Evolutionary conservation across 2,113 vertebrate genomes (phyloP).

Genomic region (Amblyopsis rosae): DNA sequence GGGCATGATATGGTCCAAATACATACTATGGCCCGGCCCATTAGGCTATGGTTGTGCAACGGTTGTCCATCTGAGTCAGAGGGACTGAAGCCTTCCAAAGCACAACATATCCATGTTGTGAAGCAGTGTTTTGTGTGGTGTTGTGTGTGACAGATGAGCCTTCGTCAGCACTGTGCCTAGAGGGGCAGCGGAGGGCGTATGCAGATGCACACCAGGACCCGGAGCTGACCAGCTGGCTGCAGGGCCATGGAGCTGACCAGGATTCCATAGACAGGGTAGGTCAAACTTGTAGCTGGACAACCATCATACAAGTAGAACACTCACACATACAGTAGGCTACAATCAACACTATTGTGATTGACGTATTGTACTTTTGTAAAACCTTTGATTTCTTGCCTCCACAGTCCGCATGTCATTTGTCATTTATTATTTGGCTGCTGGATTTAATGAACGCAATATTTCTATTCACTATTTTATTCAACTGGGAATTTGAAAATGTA

Average conservation of each 20-base stretch:
- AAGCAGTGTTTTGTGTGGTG: background rate
- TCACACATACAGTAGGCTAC: too few species aligned
- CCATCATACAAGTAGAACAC: background rate
- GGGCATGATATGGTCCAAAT: too few species aligned
- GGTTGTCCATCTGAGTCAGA: too few species aligned
- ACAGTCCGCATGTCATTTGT: background rate
- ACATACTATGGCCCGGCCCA: too few species aligned
- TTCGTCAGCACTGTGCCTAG: constrained; percentile 43
- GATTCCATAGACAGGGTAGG: constrained; percentile 88
- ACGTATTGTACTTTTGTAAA: too few species aligned
- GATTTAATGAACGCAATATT: background rate
- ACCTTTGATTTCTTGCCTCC: background rate
- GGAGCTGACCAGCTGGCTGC: constrained; percentile 87
- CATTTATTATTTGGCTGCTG: background rate
- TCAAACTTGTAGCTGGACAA: background rate
- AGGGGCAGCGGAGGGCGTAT: constrained; percentile 53
- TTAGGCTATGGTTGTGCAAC: too few species aligned
- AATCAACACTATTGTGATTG: too few species aligned
- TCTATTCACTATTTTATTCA: background rate
- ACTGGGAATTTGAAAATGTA: background rate
- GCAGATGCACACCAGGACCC: constrained; percentile 69
- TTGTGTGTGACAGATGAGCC: constrained; percentile 73
- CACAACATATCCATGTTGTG: too few species aligned
- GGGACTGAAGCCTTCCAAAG: too few species aligned
- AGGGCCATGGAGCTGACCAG: constrained; percentile 83